Evolutionary conservation across 2,113 vertebrate species (phyloP).

Genomic region (Amblyopsis rosae): DNA sequence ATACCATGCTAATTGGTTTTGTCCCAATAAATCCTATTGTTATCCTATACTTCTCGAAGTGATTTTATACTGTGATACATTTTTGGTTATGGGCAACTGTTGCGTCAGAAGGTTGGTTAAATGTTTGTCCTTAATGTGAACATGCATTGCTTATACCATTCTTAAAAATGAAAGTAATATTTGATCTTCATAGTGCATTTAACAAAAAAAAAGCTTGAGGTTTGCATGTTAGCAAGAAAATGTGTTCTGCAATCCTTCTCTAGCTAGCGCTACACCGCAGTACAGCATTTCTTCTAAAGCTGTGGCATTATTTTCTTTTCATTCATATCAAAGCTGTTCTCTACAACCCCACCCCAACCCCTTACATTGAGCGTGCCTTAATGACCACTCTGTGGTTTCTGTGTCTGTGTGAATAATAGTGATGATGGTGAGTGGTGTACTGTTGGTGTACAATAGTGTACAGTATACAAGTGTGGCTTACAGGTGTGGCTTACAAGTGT

Average conservation of each 20-base stretch:
- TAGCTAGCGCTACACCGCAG: slow-evolving; percentile 5
- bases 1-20: slow-evolving; percentile 57
- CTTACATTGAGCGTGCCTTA: no score
- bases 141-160: slow-evolving; percentile 18
- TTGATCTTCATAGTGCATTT: slow-evolving; percentile 35
- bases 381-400: no score
- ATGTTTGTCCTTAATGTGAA: slow-evolving; percentile 27
- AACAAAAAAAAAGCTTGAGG: slow-evolving; percentile 14
- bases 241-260: slow-evolving; percentile 7
- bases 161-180: slow-evolving; percentile 28
- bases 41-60: slow-evolving; percentile 62
- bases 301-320: no score
- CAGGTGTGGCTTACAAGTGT: no score
- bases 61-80: slow-evolving; percentile 52
- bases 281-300: slow-evolving; percentile 1
- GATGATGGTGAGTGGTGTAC: no score
- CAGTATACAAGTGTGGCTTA: no score
- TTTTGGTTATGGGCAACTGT: slow-evolving; percentile 18
- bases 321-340: no score
- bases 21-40: slow-evolving; percentile 66
- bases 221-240: slow-evolving; percentile 13
- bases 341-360: no score
- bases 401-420: no score
- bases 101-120: slow-evolving; percentile 19
- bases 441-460: no score